These are phyloP conservation scores for Germaria angustata DNA, from an alignment of 2,888 invertebrate genomes.

Conservation along the genomic window DNA sequence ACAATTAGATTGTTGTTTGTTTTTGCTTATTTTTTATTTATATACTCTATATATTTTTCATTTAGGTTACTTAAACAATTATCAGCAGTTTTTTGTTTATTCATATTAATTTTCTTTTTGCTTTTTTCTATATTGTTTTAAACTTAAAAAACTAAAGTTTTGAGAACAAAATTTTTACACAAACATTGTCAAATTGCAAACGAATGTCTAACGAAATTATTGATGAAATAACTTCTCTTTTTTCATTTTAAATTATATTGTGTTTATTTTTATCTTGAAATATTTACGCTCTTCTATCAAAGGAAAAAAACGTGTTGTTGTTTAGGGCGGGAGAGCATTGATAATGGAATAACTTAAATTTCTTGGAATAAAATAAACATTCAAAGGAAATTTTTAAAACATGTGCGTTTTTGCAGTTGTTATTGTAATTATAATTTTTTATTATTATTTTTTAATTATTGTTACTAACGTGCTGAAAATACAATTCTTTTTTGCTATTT, in stretches of 20 bases:
- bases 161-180: background rate
- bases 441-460: conserved; percentile 7
- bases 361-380: background rate
- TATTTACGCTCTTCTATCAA: background rate
- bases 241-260: background rate
- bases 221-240: background rate
- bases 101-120: background rate
- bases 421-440: background rate
- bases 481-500: conserved; percentile 31
- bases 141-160: conserved; percentile 12
- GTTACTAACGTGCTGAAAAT: conserved; percentile 21
- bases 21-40: conserved; percentile 38
- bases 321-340: conserved; percentile 1
- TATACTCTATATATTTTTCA: too few species aligned
- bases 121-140: background rate
- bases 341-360: conserved; percentile 4
- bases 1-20: conserved; percentile 62
- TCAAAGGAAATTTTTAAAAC: conserved; percentile 16
- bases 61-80: conserved; percentile 27
- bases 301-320: background rate
- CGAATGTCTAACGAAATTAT: background rate
- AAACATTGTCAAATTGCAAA: conserved; percentile 17
- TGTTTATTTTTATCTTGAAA: background rate
- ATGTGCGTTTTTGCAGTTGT: conserved; percentile 50
- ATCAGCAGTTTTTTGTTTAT: background rate